These are phyloP conservation scores for Deilephila porcellus DNA, from an alignment of 2,888 invertebrate genomes.

Conservation along the genomic window DNA sequence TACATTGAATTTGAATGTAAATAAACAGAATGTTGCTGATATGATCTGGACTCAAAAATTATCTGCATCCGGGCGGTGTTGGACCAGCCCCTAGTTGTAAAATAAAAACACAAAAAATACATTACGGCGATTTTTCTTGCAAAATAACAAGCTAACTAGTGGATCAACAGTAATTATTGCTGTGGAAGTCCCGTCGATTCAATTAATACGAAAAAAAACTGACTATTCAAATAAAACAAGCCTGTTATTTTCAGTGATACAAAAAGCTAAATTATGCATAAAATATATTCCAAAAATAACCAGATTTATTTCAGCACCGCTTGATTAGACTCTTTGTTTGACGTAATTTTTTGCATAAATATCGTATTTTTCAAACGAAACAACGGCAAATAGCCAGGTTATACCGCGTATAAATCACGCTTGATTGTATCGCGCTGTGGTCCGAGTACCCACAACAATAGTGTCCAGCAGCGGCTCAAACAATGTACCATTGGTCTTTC, in stretches of 20 bases:
- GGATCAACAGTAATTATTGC: too few species aligned
- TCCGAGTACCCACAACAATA: slow-evolving; percentile 72
- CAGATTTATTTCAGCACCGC: slow-evolving; percentile 1
- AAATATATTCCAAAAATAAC: neutral
- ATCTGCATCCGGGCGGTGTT: too few species aligned
- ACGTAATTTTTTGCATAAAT: slow-evolving; percentile 26
- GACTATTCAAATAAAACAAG: neutral
- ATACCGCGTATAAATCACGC: slow-evolving; percentile 59
- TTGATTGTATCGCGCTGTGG: slow-evolving; percentile 60
- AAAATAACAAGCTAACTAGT: too few species aligned
- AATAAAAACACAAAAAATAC: too few species aligned
- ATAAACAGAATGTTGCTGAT: too few species aligned
- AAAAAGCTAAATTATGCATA: too few species aligned
- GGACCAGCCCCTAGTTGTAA: too few species aligned
- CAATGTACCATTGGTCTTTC: slow-evolving; percentile 63
- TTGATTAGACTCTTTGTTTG: slow-evolving; percentile 23
- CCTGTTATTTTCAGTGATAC: neutral
- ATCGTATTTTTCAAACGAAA: slow-evolving; percentile 30
- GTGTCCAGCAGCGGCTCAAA: slow-evolving; percentile 69
- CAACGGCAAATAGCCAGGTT: slow-evolving; percentile 37
- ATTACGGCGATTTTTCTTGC: too few species aligned
- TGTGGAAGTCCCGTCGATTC: too few species aligned
- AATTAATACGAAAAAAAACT: too few species aligned
- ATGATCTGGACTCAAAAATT: too few species aligned
- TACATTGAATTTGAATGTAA: too few species aligned